Evolutionary conservation across 2,797 vertebrate species (phyloP).

Genomic region (Sphenodon punctatus): DNA sequence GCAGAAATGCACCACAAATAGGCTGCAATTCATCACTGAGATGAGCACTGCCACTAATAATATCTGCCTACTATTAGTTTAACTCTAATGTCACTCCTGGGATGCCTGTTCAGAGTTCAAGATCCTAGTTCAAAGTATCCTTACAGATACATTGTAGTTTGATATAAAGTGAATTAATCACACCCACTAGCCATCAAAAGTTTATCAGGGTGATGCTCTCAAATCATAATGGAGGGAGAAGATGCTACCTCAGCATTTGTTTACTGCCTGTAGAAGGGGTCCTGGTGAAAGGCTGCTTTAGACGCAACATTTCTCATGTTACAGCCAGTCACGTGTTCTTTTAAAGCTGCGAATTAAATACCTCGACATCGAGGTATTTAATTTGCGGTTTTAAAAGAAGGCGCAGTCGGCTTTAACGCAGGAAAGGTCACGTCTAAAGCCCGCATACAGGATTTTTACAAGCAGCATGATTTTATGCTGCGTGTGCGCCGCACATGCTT

Average conservation of each 20-base stretch:
- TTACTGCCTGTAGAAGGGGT: not conserved
- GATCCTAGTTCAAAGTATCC: not conserved
- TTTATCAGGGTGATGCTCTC: constrained; percentile 1
- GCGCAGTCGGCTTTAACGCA: no score
- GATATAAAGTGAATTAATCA: not conserved
- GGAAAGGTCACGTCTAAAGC: no score
- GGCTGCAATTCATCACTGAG: constrained; percentile 6
- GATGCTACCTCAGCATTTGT: not conserved
- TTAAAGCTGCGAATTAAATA: no score
- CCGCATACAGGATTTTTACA: no score
- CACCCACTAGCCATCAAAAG: not conserved
- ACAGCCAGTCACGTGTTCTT: no score
- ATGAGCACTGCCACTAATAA: not conserved
- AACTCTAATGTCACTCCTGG: not conserved
- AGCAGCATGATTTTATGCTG: no score
- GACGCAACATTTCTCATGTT: no score
- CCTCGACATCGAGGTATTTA: no score
- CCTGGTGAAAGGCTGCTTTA: not conserved
- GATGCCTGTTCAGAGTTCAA: no score
- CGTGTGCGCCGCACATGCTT: no score
- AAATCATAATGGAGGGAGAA: not conserved
- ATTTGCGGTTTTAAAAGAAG: no score
- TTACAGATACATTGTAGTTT: not conserved
- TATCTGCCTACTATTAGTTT: not conserved
- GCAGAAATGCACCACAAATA: constrained; percentile 5